Conservation (phyloP, 2,797 vertebrate genomes). For the Anniella stebbinsi region DNA sequence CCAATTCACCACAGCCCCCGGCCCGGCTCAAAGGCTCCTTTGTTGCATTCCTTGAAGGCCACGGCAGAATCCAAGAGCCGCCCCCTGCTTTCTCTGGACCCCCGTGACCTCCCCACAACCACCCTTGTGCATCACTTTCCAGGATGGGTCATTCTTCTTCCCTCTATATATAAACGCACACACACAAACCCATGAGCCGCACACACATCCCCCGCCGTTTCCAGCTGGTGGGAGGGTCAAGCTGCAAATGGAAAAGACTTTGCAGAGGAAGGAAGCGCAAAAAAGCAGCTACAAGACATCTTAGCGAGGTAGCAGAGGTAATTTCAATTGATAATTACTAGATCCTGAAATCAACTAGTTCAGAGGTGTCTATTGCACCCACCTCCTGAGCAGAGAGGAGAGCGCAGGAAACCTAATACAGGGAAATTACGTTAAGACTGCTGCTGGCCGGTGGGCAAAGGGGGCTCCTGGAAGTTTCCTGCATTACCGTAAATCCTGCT, state of each 20-base stretch:
- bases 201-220: conserved; percentile 18
- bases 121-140: conserved; percentile 22
- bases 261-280: background rate
- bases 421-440: background rate
- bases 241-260: conserved; percentile 24
- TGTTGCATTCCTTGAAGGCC: conserved; percentile 19
- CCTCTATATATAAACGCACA: background rate
- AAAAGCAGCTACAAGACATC: background rate
- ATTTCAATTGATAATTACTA: background rate
- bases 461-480: background rate
- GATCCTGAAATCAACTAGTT: background rate
- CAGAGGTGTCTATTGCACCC: too few relatives aligned
- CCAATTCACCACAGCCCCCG: conserved; percentile 6
- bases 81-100: conserved; percentile 28
- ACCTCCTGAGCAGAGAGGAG: background rate
- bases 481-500: background rate
- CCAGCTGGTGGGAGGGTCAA: conserved; percentile 27
- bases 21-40: background rate
- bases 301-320: background rate
- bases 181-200: too few relatives aligned
- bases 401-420: background rate
- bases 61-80: conserved; percentile 17
- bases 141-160: background rate
- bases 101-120: conserved; percentile 14
- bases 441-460: too few relatives aligned